phyloP scores from a whole-genome alignment of 23 tunicate genomes.

The Oikopleura albicans region DNA sequence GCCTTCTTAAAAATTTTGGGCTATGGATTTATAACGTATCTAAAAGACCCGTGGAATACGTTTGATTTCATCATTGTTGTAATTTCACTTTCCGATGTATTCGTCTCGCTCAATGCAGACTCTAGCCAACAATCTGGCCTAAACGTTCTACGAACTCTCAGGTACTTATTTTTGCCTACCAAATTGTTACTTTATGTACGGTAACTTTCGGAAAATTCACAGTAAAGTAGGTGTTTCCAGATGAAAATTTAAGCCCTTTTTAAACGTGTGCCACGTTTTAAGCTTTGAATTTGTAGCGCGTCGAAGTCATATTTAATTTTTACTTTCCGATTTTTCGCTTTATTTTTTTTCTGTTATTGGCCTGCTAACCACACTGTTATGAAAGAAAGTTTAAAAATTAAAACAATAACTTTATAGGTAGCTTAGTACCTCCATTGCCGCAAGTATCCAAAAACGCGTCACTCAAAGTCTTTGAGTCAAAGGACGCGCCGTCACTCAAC shows the following conservation, averaged over 20 bases:
- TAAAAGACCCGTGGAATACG: conserved; percentile 49
- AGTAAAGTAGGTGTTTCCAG: background rate
- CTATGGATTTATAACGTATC: conserved; percentile 31
- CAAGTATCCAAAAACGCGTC: no score
- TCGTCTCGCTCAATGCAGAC: conserved; percentile 18
- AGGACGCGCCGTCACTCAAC: background rate
- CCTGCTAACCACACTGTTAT: no score
- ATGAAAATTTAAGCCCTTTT: no score
- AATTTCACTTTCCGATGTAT: conserved; percentile 32
- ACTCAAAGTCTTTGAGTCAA: no score
- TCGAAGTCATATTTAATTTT: no score
- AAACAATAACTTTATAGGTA: no score
- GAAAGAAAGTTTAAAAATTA: no score
- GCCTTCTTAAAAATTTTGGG: conserved; percentile 42
- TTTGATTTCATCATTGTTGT: conserved; percentile 71
- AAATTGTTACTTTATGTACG: background rate
- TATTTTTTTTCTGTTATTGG: no score
- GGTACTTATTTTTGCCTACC: background rate
- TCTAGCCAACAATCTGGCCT: conserved; percentile 20
- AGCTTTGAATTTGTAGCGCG: no score
- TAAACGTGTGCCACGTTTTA: no score
- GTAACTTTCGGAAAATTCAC: background rate
- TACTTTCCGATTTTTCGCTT: no score
- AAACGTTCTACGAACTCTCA: conserved; percentile 39
- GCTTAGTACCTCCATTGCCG: no score